Evolutionary conservation across 2,888 invertebrate genomes (phyloP).

Genomic region (Hypolimnas misippus): DNA sequence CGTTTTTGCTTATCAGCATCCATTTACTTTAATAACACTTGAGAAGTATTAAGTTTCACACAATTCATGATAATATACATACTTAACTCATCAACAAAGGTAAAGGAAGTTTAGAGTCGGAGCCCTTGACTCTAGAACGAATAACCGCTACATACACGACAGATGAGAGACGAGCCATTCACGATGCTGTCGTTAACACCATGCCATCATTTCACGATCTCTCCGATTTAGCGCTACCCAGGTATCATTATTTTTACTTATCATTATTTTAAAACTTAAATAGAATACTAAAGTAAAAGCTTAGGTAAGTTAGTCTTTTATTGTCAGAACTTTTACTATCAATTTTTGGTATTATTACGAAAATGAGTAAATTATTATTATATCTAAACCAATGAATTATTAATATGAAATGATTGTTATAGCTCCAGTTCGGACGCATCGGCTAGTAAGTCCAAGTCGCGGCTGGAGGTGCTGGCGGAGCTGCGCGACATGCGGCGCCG

Average conservation of each 20-base stretch:
- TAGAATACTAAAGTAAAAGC: no score
- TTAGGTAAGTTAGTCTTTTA: no score
- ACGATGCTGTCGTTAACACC: conserved; percentile 76
- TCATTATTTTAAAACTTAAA: no score
- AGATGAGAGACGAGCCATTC: conserved; percentile 83
- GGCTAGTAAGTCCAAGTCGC: conserved; percentile 53
- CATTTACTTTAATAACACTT: no score
- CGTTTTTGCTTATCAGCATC: no score
- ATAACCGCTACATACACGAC: conserved; percentile 72
- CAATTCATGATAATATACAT: conserved; percentile 4
- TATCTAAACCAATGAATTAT: no score
- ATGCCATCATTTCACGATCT: conserved; percentile 64
- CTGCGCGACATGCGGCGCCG: conserved; percentile 85
- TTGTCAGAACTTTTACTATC: no score
- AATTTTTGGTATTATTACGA: no score
- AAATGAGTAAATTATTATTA: no score
- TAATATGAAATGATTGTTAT: not conserved
- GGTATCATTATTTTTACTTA: conserved; percentile 52
- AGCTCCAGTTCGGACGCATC: not conserved
- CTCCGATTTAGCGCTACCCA: conserved; percentile 59
- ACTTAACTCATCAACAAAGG: conserved; percentile 51
- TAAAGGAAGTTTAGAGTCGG: conserved; percentile 48
- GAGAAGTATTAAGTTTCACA: no score
- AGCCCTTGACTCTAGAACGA: conserved; percentile 62
- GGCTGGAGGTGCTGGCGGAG: conserved; percentile 76